Percentiles rank a stretch among this genome's conserved stretches.
Conservation (phyloP, 2,113 vertebrate species). For the Osmerus eperlanus region DNA sequence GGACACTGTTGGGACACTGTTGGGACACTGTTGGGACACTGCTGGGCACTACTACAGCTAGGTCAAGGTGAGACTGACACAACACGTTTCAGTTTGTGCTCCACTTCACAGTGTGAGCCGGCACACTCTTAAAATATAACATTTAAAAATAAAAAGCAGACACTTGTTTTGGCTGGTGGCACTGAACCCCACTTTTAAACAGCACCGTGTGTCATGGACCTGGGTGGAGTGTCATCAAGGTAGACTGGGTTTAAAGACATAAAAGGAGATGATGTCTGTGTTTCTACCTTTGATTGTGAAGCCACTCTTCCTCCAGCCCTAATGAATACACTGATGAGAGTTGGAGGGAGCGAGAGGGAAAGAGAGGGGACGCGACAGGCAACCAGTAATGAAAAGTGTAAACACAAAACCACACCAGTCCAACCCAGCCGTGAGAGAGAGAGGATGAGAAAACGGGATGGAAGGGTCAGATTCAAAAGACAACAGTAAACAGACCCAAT, state of each 20-base stretch:
- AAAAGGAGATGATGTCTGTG: no score
- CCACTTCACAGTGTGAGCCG: background rate
- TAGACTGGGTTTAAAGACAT: no score
- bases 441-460: background rate
- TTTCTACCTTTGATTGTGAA: no score
- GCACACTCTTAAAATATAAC: background rate
- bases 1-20: no score
- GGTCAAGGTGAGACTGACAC: conserved; percentile 1
- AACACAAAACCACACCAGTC: background rate
- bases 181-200: background rate
- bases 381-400: no score
- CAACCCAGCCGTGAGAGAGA: background rate
- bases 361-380: conserved; percentile 15
- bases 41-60: background rate
- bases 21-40: background rate
- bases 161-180: background rate
- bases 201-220: background rate
- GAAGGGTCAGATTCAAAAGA: conserved; percentile 25
- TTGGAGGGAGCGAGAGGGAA: conserved; percentile 7
- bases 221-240: no score
- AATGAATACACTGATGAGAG: background rate
- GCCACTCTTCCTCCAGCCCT: no score
- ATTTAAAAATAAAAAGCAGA: background rate
- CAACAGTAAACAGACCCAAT: conserved; percentile 14
- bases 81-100: background rate